Evolutionary conservation across 2,888 invertebrate genomes (phyloP).

Genomic region (Drosophila subquinaria): DNA sequence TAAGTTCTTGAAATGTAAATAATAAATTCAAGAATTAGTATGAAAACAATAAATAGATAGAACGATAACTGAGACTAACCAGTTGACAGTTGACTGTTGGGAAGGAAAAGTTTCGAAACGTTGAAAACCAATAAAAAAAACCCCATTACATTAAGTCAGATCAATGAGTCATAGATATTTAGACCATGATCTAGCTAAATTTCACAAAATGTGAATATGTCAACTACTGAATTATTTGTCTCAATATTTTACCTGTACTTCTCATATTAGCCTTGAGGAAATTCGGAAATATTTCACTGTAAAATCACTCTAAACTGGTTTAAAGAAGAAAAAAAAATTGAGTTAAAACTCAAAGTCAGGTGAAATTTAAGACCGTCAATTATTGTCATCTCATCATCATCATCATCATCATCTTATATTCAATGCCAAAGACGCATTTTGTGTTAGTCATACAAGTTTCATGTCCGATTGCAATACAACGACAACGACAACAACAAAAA

Average conservation of each 20-base stretch:
- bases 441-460: constrained; percentile 66
- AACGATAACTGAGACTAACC: constrained; percentile 11
- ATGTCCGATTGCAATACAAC: constrained; percentile 52
- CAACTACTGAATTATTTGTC: constrained; percentile 5
- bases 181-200: constrained; percentile 25
- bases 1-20: constrained; percentile 8
- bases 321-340: constrained; percentile 13
- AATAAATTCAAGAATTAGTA: constrained; percentile 11
- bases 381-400: constrained; percentile 32
- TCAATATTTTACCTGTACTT: constrained; percentile 13
- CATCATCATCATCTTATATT: constrained; percentile 31
- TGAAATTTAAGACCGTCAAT: constrained; percentile 60
- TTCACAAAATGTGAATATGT: constrained; percentile 9
- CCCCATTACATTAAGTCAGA: neutral
- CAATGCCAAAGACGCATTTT: constrained; percentile 61
- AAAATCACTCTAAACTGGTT: constrained; percentile 33
- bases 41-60: constrained; percentile 9
- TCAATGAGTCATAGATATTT: constrained; percentile 30
- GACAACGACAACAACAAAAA: constrained; percentile 17
- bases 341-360: constrained; percentile 46
- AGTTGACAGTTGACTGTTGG: constrained; percentile 14
- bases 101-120: neutral
- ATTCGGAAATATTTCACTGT: constrained; percentile 9
- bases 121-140: constrained; percentile 14
- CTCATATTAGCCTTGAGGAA: constrained; percentile 29